Evolutionary conservation across 2,888 invertebrate species (phyloP).

Genomic region (Drosophila peninsularis): DNA sequence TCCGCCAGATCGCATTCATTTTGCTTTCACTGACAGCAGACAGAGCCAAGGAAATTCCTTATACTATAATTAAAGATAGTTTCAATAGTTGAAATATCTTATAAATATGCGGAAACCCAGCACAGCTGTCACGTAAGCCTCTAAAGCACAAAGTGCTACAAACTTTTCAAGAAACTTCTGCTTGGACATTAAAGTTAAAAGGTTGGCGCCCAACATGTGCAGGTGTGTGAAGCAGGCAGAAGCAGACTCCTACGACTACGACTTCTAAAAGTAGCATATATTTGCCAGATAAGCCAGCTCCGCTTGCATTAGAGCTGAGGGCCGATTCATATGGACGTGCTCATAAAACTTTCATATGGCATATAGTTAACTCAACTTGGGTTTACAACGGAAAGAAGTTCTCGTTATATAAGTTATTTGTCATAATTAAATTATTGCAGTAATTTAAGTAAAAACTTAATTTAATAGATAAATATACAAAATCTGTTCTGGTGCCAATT

Average conservation of each 20-base stretch:
- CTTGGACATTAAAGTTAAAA: neutral
- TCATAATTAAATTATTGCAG: neutral
- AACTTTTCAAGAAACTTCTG: neutral
- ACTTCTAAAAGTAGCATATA: neutral
- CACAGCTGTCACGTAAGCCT: neutral
- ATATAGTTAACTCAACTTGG: neutral
- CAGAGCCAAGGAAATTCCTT: slow-evolving; percentile 2
- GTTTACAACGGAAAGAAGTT: neutral
- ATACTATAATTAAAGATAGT: neutral
- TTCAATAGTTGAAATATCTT: neutral
- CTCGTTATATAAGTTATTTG: neutral
- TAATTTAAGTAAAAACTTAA: neutral
- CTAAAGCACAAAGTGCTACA: neutral
- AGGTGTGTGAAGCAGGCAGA: neutral
- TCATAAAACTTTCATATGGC: slow-evolving; percentile 1
- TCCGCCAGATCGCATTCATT: slow-evolving; percentile 49
- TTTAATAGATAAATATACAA: neutral
- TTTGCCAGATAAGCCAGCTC: neutral
- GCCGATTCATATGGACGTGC: neutral
- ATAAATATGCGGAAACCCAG: neutral
- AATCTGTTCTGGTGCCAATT: neutral
- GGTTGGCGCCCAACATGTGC: neutral
- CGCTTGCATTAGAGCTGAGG: neutral
- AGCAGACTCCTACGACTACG: neutral
- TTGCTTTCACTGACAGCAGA: slow-evolving; percentile 29